Conservation (phyloP, 2,888 invertebrate genomes). For the Cephus sareptanus region DNA sequence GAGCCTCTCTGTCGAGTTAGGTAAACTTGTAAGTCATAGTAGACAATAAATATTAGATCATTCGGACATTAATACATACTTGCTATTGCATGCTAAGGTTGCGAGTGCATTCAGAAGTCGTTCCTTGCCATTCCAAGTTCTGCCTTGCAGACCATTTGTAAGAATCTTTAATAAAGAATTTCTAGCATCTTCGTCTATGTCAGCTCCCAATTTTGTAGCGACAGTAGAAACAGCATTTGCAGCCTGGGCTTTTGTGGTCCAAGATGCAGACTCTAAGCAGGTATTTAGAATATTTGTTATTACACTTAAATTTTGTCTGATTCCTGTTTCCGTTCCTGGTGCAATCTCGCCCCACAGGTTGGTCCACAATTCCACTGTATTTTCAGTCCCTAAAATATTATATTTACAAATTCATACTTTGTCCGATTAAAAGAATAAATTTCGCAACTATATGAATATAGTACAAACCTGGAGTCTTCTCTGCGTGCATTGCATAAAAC, state of each 20-base stretch:
- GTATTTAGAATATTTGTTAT: slow-evolving; percentile 78
- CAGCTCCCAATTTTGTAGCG: slow-evolving; percentile 76
- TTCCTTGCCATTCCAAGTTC: slow-evolving; percentile 93
- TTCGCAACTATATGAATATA: background rate
- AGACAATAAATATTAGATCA: slow-evolving; percentile 1
- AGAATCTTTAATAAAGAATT: slow-evolving; percentile 76
- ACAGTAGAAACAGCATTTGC: slow-evolving; percentile 85
- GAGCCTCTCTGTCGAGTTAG: slow-evolving; percentile 56
- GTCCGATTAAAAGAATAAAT: background rate
- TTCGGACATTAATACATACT: slow-evolving; percentile 68
- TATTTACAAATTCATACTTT: background rate
- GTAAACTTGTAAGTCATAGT: slow-evolving; percentile 12
- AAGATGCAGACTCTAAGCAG: slow-evolving; percentile 84
- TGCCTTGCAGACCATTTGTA: slow-evolving; percentile 78
- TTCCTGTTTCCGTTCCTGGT: slow-evolving; percentile 87
- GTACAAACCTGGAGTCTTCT: slow-evolving; percentile 72
- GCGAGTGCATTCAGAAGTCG: slow-evolving; percentile 82
- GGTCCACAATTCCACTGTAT: slow-evolving; percentile 80
- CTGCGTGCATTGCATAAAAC: slow-evolving; percentile 91
- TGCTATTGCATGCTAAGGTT: slow-evolving; percentile 76
- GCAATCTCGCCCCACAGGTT: slow-evolving; percentile 92
- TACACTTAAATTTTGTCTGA: slow-evolving; percentile 79
- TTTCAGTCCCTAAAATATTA: slow-evolving; percentile 65
- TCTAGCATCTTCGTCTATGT: slow-evolving; percentile 74
- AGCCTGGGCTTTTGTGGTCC: slow-evolving; percentile 87